A percentile compares a stretch with the other conserved stretches of the same genome.
Evolutionary conservation across 2,113 vertebrate species (phyloP).

Genomic region (Chionomys nivalis): DNA sequence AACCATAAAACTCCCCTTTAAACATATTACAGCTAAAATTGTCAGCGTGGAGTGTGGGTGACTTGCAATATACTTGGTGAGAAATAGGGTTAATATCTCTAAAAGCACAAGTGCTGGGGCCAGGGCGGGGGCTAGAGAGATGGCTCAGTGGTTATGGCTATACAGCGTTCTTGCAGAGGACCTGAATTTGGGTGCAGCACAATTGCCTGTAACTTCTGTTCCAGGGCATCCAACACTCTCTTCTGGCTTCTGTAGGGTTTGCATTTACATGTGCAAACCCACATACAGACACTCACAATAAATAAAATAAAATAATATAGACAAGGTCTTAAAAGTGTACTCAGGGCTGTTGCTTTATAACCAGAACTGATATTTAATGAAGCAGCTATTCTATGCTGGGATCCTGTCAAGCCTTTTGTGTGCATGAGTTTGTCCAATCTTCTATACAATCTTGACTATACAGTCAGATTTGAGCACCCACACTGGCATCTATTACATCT

Average conservation of each 20-base stretch:
- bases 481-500: not conserved
- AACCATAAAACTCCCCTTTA: slow-evolving; percentile 8
- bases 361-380: not conserved
- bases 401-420: not conserved
- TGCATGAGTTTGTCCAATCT: not conserved
- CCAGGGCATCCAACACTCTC: not conserved
- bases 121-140: not conserved
- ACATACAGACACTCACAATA: not conserved
- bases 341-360: not conserved
- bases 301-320: not conserved
- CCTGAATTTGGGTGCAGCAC: too few species aligned
- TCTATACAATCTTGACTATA: not conserved
- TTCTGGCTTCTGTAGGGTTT: not conserved
- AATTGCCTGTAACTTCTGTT: not conserved
- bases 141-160: not conserved
- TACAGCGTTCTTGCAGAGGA: too few species aligned
- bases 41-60: not conserved
- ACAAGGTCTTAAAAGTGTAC: not conserved
- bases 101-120: not conserved
- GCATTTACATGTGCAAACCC: not conserved
- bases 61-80: not conserved
- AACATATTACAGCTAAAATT: slow-evolving; percentile 27
- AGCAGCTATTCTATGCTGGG: not conserved
- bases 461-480: not conserved
- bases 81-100: not conserved